Conservation (phyloP, 1,140 invertebrate species). For the Macrotrachela quadricornifera region DNA sequence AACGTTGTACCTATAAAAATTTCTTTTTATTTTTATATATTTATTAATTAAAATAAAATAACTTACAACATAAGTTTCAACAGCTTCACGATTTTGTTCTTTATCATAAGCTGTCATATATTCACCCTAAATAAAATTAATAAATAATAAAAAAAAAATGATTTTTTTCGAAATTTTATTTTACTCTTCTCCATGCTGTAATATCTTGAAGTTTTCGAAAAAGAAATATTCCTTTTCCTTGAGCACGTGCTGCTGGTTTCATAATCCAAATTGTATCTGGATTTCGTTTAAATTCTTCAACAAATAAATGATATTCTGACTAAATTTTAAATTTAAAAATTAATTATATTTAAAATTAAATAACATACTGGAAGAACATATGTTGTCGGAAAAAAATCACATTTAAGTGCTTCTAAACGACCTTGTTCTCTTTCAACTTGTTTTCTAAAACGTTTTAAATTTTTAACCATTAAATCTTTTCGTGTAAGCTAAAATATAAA, state of each 20-base stretch:
- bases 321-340: conserved; percentile 11
- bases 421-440: conserved; percentile 25
- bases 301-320: conserved; percentile 35
- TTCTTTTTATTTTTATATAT: too few relatives aligned
- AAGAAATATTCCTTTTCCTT: conserved; percentile 34
- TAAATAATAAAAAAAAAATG: background rate
- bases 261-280: conserved; percentile 35
- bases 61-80: conserved; percentile 30
- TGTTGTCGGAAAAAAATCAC: conserved; percentile 32
- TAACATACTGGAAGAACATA: conserved; percentile 32
- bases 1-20: too few relatives aligned
- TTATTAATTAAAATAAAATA: too few relatives aligned
- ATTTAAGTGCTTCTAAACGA: conserved; percentile 21
- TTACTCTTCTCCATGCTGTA: conserved; percentile 35
- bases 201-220: conserved; percentile 34
- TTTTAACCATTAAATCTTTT: conserved; percentile 35
- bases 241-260: conserved; percentile 34
- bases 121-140: conserved; percentile 11
- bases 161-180: background rate
- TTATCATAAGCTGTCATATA: conserved; percentile 19
- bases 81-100: conserved; percentile 14
- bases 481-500: conserved; percentile 21
- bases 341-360: background rate
- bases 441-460: conserved; percentile 29
- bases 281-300: conserved; percentile 33